phyloP scores from a whole-genome alignment of 2,888 invertebrate genomes.

The Tryphoninae sp. region DNA sequence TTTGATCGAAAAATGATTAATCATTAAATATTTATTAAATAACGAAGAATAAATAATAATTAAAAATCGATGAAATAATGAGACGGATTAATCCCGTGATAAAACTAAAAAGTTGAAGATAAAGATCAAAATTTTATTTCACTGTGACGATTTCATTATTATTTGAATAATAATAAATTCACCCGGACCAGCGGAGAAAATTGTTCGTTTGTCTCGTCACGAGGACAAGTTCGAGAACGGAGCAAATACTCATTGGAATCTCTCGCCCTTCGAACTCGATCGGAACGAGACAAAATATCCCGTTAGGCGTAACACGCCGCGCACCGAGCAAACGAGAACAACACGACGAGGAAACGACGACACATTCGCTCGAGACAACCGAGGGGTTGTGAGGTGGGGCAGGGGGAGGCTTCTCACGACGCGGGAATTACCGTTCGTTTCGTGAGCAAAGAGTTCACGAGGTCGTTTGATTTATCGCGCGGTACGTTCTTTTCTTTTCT shows the following conservation, averaged over 20 bases:
- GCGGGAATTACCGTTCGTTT: slow-evolving; percentile 40
- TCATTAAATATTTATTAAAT: neutral
- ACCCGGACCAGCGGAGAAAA: neutral
- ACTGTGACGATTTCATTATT: neutral
- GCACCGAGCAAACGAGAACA: slow-evolving; percentile 37
- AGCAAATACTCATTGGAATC: slow-evolving; percentile 20
- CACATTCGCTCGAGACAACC: slow-evolving; percentile 4
- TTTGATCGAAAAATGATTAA: too few relatives aligned
- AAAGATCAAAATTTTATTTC: too few relatives aligned
- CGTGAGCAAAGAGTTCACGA: slow-evolving; percentile 39
- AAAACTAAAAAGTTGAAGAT: too few relatives aligned
- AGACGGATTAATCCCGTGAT: neutral
- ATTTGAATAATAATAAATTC: neutral
- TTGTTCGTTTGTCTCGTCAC: neutral
- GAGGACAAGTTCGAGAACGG: neutral
- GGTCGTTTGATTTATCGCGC: slow-evolving; percentile 37
- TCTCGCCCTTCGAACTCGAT: slow-evolving; percentile 45
- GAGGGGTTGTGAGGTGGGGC: neutral
- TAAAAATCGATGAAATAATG: neutral
- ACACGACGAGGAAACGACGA: slow-evolving; percentile 11
- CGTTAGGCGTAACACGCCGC: slow-evolving; percentile 53
- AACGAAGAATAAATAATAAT: neutral
- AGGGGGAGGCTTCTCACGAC: slow-evolving; percentile 4
- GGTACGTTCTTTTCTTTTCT: neutral
- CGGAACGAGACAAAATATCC: slow-evolving; percentile 23